Conservation (phyloP, 1,140 invertebrate species). For the Phocides pigmalion region DNA sequence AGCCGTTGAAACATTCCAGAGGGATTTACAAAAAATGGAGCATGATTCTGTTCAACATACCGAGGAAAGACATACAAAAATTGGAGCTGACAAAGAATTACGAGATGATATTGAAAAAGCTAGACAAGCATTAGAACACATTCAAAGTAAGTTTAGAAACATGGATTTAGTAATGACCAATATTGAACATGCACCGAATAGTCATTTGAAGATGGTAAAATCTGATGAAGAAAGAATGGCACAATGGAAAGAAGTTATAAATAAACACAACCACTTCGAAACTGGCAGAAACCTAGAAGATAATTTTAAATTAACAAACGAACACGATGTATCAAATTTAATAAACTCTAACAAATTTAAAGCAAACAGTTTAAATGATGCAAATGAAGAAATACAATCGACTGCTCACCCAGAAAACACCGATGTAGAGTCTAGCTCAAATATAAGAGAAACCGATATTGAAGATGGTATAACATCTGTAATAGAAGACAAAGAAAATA, state of each 20-base stretch:
- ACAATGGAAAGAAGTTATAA: slow-evolving; percentile 65
- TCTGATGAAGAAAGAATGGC: slow-evolving; percentile 55
- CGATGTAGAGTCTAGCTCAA: slow-evolving; percentile 9
- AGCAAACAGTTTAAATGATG: slow-evolving; percentile 1
- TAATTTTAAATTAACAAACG: slow-evolving; percentile 46
- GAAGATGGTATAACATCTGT: slow-evolving; percentile 39
- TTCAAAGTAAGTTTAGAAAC: slow-evolving; percentile 59
- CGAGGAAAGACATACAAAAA: slow-evolving; percentile 37
- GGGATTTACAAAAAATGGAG: slow-evolving; percentile 60
- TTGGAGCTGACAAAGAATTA: slow-evolving; percentile 46
- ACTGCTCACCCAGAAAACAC: not conserved
- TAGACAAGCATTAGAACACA: slow-evolving; percentile 56
- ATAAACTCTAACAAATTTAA: not conserved
- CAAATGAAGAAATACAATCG: not conserved
- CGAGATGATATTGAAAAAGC: slow-evolving; percentile 61
- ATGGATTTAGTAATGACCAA: slow-evolving; percentile 49
- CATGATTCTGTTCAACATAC: slow-evolving; percentile 38
- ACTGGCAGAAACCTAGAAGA: slow-evolving; percentile 65
- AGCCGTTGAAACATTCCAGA: slow-evolving; percentile 68
- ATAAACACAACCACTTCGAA: slow-evolving; percentile 60
- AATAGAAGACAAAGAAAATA: slow-evolving; percentile 38
- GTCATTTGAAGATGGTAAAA: slow-evolving; percentile 37
- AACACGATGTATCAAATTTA: not conserved
- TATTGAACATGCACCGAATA: slow-evolving; percentile 25
- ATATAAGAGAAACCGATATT: not conserved